A percentile compares a stretch with the other conserved stretches of the same genome.
Conservation (phyloP, 2,888 invertebrate species). For the Sipha maydis region DNA sequence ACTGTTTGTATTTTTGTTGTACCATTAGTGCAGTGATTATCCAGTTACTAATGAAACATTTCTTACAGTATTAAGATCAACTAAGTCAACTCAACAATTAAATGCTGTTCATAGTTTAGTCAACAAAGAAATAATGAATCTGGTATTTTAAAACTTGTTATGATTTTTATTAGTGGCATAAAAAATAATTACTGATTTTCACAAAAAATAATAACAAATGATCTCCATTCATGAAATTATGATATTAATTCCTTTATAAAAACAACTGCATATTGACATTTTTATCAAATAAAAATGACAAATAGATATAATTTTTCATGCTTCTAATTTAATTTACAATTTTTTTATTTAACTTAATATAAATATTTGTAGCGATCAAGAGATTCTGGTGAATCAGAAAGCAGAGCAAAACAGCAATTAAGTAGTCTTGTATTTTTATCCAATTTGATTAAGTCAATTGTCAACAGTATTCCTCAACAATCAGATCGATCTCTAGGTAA, state of each 20-base stretch:
- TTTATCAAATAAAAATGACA: background rate
- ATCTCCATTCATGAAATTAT: too few relatives aligned
- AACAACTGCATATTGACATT: background rate
- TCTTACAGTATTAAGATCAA: constrained; percentile 81
- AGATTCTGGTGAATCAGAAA: constrained; percentile 69
- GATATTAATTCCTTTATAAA: background rate
- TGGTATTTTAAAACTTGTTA: constrained; percentile 69
- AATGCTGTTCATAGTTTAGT: constrained; percentile 82
- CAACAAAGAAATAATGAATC: constrained; percentile 81
- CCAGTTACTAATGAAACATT: constrained; percentile 86
- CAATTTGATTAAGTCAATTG: constrained; percentile 54
- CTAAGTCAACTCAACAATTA: constrained; percentile 84
- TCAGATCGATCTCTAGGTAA: constrained; percentile 52
- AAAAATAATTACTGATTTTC: background rate
- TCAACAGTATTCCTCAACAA: constrained; percentile 52
- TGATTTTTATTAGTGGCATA: constrained; percentile 26
- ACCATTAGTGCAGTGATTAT: constrained; percentile 80
- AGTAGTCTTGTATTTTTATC: constrained; percentile 58
- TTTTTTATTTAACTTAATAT: background rate
- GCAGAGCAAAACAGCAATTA: constrained; percentile 62
- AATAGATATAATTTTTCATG: background rate
- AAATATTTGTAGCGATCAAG: constrained; percentile 47
- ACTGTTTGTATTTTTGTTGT: constrained; percentile 50
- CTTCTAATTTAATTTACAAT: background rate
- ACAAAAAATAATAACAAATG: background rate